Percentiles rank a stretch among this genome's conserved stretches.
phyloP scores from a whole-genome alignment of 2,888 invertebrate genomes.

The Leptura quadrifasciata region DNA sequence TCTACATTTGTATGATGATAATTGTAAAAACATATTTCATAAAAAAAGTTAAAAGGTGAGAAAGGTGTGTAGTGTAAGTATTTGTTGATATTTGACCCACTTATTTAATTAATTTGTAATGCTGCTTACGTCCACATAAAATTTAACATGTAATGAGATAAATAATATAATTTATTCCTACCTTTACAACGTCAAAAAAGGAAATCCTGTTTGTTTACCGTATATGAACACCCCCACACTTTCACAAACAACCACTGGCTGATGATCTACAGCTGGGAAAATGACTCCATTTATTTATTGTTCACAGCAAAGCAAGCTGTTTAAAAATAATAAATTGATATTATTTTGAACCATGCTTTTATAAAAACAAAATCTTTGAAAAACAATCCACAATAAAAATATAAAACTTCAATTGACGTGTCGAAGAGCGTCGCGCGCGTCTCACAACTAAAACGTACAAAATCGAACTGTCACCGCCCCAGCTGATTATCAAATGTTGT shows the following conservation, averaged over 20 bases:
- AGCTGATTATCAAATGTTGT: conserved; percentile 60
- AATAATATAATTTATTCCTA: not conserved
- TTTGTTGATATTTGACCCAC: conserved; percentile 9
- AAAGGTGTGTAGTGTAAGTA: not conserved
- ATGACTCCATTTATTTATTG: not conserved
- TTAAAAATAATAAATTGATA: not conserved
- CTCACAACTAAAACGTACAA: conserved; percentile 56
- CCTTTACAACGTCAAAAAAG: not conserved
- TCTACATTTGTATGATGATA: not conserved
- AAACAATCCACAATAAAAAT: conserved; percentile 25
- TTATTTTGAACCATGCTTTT: not conserved
- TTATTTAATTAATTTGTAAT: not conserved
- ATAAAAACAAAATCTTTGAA: not conserved
- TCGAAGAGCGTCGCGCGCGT: conserved; percentile 51
- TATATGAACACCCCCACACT: conserved; percentile 46
- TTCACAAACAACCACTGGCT: conserved; percentile 39
- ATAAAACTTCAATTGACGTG: conserved; percentile 43
- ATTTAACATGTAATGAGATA: not conserved
- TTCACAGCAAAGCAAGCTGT: not conserved
- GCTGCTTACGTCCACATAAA: not conserved
- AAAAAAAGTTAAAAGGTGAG: not conserved
- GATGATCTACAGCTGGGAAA: conserved; percentile 22
- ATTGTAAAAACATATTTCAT: not conserved
- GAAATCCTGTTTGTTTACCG: conserved; percentile 47
- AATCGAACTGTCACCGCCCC: conserved; percentile 63